Percentiles rank a stretch among this genome's conserved stretches.
phyloP scores from a whole-genome alignment of 1,140 invertebrate genomes.

The Archegozetes longisetosus region DNA sequence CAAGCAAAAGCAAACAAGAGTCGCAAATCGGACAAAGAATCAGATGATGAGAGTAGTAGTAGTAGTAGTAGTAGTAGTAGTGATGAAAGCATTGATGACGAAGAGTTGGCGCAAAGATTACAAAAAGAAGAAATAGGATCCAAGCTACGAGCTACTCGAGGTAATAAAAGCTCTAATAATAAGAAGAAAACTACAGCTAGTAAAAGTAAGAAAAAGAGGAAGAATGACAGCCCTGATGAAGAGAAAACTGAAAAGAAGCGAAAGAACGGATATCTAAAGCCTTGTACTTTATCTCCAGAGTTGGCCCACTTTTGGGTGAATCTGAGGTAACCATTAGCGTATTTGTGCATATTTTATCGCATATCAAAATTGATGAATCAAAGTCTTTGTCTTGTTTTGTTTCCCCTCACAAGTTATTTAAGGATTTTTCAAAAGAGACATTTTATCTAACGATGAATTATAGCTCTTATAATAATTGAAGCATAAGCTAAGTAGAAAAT shows the following conservation, averaged over 20 bases:
- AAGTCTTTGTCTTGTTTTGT: too few relatives aligned
- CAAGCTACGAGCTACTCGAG: neutral
- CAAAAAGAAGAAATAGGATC: neutral
- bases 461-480: too few relatives aligned
- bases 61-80: neutral
- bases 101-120: neutral
- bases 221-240: neutral
- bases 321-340: too few relatives aligned
- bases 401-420: too few relatives aligned
- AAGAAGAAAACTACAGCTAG: neutral
- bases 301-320: slow-evolving; percentile 70
- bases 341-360: too few relatives aligned
- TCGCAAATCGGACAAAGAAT: neutral
- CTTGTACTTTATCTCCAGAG: slow-evolving; percentile 65
- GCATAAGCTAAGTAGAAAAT: too few relatives aligned
- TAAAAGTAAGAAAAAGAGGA: neutral
- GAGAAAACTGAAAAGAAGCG: neutral
- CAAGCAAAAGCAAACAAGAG: neutral
- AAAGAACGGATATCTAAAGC: slow-evolving; percentile 50
- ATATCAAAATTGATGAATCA: too few relatives aligned
- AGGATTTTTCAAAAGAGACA: too few relatives aligned
- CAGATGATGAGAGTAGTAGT: neutral
- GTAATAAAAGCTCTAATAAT: neutral
- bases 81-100: neutral
- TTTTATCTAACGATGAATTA: too few relatives aligned